Conservation (phyloP, 2,113 vertebrate species). For the Aegotheles bennettii region DNA sequence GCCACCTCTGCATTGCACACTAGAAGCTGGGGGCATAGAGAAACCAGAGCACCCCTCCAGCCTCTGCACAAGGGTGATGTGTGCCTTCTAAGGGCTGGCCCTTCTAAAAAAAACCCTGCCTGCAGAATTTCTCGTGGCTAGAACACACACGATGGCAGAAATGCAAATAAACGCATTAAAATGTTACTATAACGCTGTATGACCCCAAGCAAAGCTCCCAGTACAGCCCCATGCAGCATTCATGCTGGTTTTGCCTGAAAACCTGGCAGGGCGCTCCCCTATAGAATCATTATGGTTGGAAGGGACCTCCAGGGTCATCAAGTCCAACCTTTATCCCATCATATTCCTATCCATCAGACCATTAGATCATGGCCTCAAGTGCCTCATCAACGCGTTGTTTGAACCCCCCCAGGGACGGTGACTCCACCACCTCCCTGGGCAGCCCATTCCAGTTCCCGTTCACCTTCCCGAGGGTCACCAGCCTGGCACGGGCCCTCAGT, state of each 20-base stretch:
- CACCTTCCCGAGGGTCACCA: not conserved
- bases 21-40: fast-evolving
- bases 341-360: no score
- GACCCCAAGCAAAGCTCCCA: fast-evolving
- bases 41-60: fast-evolving
- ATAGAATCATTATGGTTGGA: no score
- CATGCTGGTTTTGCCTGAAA: fast-evolving
- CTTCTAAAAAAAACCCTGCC: not conserved
- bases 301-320: no score
- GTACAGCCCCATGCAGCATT: fast-evolving
- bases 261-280: no score
- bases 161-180: fast-evolving
- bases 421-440: no score
- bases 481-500: fast-evolving
- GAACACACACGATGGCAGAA: fast-evolving
- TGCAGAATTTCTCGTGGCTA: fast-evolving
- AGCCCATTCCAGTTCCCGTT: not conserved
- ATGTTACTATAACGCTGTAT: fast-evolving
- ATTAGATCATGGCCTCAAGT: no score
- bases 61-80: not conserved
- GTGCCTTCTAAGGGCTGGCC: fast-evolving
- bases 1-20: fast-evolving
- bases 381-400: no score
- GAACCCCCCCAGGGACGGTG: no score
- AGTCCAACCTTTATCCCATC: no score